Conservation (phyloP, 2,113 vertebrate genomes). For the Galeopterus variegatus region DNA sequence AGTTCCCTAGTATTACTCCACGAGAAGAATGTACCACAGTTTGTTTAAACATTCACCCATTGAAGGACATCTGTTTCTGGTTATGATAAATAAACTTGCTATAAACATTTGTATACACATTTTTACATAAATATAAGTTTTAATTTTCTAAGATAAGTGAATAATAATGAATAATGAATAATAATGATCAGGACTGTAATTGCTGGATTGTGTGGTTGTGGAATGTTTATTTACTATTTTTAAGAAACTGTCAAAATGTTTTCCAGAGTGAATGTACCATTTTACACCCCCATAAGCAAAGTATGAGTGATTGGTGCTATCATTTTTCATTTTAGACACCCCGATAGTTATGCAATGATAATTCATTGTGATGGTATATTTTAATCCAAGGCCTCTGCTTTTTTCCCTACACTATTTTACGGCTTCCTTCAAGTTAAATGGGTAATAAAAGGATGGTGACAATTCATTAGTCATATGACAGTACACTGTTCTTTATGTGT, state of each 20-base stretch:
- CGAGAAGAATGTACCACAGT: too few species aligned
- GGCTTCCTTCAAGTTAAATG: background rate
- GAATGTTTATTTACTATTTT: background rate
- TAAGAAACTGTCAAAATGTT: background rate
- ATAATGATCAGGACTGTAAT: background rate
- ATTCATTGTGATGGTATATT: background rate
- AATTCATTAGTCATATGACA: background rate
- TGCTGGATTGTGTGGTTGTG: background rate
- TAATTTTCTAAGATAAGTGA: conserved; percentile 14
- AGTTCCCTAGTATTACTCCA: background rate
- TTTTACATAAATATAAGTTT: background rate
- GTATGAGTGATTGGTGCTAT: background rate
- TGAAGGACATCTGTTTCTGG: background rate
- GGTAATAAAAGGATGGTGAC: background rate
- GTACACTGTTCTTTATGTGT: background rate
- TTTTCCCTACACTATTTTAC: background rate
- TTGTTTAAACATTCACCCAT: background rate
- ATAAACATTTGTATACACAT: background rate
- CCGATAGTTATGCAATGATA: background rate
- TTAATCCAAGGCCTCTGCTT: background rate
- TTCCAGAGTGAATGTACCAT: background rate
- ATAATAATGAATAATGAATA: too few species aligned
- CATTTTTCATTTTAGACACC: background rate
- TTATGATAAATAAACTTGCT: background rate
- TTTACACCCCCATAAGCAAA: background rate